These are phyloP conservation scores for chimpanzee (Pan troglodytes) DNA, from an alignment of 2,113 vertebrate genomes.

Conservation along the genomic window NHGRI_mPanTro3-v2.1_pri NC_072419.2:23116001-23116500, in stretches of 20 bases:
- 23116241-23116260: neutral
- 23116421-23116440: slow-evolving; percentile 7
- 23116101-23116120: slow-evolving; percentile 30
- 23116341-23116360: neutral
- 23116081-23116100: slow-evolving; percentile 3
- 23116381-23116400: slow-evolving; percentile 18
- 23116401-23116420: neutral
- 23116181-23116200: neutral
- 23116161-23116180: neutral
- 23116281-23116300: neutral
- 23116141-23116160: neutral
- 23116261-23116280: neutral
- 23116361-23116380: neutral
- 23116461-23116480: neutral
- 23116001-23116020: neutral
- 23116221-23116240: neutral
- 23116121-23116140: slow-evolving; percentile 28
- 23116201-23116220: neutral
- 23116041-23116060: neutral
- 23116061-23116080: neutral
- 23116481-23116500: neutral
- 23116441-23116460: neutral
- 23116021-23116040: neutral
- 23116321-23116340: neutral
- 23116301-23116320: neutral